phyloP scores from a whole-genome alignment of 2,797 vertebrate genomes.

The Sebastes melanostomus region DNA sequence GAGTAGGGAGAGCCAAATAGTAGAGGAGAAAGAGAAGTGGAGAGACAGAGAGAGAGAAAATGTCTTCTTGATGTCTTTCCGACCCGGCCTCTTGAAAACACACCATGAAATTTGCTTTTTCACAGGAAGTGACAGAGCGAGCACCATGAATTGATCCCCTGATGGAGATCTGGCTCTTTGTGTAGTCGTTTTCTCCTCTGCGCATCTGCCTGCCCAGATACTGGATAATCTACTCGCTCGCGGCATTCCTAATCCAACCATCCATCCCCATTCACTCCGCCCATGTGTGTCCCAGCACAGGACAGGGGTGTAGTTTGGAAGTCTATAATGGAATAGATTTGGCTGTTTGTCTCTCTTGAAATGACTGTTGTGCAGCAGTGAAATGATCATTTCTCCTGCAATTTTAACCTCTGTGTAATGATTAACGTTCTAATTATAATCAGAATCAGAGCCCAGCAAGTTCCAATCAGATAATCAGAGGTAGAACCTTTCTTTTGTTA shows the following conservation, averaged over 20 bases:
- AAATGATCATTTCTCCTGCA: constrained; percentile 73
- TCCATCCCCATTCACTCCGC: constrained; percentile 73
- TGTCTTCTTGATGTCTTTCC: constrained; percentile 63
- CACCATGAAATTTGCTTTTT: constrained; percentile 83
- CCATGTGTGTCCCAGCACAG: constrained; percentile 72
- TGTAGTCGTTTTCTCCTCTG: constrained; percentile 75
- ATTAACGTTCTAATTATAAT: constrained; percentile 78
- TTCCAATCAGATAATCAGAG: constrained; percentile 65
- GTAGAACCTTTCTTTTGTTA: constrained; percentile 51
- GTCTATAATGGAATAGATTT: constrained; percentile 70
- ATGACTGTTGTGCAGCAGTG: constrained; percentile 63
- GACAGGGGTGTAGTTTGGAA: constrained; percentile 73
- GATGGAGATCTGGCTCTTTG: constrained; percentile 84
- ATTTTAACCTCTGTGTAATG: constrained; percentile 72
- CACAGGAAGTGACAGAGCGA: constrained; percentile 77
- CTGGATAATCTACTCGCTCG: constrained; percentile 81
- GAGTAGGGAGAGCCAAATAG: constrained; percentile 17
- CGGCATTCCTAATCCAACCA: constrained; percentile 80
- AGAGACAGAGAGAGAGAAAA: constrained; percentile 16
- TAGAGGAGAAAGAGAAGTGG: background rate
- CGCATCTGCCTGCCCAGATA: constrained; percentile 84
- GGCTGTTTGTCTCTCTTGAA: constrained; percentile 73
- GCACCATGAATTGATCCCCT: constrained; percentile 78
- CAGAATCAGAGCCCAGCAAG: constrained; percentile 62
- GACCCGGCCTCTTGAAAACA: constrained; percentile 74